Conservation (phyloP, 2,113 vertebrate species). For the Rattus rattus region DNA sequence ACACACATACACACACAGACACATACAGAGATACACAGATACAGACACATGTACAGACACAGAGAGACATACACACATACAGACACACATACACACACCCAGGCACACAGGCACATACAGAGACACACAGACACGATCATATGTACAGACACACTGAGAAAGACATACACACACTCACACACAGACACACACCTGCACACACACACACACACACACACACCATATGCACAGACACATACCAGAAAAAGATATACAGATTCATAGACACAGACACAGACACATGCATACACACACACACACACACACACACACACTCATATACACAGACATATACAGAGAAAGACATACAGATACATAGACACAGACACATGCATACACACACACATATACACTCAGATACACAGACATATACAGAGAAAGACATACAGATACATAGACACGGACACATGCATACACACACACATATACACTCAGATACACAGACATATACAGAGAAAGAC, state of each 20-base stretch:
- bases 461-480: background rate
- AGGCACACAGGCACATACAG: background rate
- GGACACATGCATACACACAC: background rate
- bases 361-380: background rate
- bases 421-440: too few species aligned
- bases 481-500: too few species aligned
- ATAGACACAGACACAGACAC: background rate
- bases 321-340: background rate
- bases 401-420: too few species aligned
- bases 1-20: background rate
- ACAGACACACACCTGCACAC: background rate
- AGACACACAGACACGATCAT: background rate
- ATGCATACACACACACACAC: background rate
- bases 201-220: background rate
- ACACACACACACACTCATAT: background rate
- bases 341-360: background rate
- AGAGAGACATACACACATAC: too few species aligned
- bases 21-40: background rate
- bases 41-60: background rate
- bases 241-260: too few species aligned
- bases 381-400: background rate
- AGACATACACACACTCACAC: background rate
- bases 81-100: background rate
- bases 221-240: background rate
- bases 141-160: background rate